Conservation (phyloP, 2,113 vertebrate genomes). For the Fulica atra region DNA sequence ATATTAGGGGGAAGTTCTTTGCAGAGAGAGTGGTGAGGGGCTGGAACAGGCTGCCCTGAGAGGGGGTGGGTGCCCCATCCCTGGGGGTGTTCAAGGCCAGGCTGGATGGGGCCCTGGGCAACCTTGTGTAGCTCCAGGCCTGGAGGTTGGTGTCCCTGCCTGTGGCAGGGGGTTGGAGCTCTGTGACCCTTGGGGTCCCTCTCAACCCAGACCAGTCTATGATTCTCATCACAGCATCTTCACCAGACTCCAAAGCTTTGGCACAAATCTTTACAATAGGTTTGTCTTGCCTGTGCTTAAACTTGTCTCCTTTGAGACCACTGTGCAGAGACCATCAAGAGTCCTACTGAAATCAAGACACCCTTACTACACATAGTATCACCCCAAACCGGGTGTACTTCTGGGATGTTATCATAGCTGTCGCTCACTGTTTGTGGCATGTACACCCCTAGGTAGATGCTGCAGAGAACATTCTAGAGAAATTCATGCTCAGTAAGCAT, state of each 20-base stretch:
- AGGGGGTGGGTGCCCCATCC: too few species aligned
- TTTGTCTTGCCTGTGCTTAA: not conserved
- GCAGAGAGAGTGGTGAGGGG: too few species aligned
- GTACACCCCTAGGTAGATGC: not conserved
- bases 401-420: not conserved
- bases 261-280: not conserved
- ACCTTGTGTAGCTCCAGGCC: too few species aligned
- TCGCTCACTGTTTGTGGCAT: not conserved
- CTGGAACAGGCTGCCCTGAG: too few species aligned
- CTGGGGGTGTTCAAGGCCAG: too few species aligned
- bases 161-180: too few species aligned
- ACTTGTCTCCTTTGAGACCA: not conserved
- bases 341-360: not conserved
- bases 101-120: too few species aligned
- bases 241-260: not conserved
- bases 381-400: accelerated
- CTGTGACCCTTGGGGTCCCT: too few species aligned
- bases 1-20: too few species aligned
- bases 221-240: not conserved
- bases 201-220: too few species aligned
- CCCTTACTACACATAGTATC: not conserved
- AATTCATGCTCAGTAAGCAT: not conserved
- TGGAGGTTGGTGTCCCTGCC: too few species aligned
- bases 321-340: not conserved
- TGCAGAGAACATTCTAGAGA: not conserved